Evolutionary conservation across 2,888 invertebrate species (phyloP).

Genomic region (Luffia ferchaultella): DNA sequence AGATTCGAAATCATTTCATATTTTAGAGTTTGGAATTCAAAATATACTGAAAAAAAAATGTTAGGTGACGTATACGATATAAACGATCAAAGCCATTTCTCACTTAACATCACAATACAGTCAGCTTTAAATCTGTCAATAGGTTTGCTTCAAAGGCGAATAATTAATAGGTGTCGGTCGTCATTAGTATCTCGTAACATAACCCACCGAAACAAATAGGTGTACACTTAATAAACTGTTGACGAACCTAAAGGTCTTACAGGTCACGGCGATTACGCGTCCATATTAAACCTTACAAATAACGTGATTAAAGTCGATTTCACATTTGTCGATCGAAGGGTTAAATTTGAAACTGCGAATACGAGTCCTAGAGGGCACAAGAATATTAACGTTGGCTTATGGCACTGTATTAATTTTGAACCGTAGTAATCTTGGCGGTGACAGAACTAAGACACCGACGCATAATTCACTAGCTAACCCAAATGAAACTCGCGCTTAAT

Average conservation of each 20-base stretch:
- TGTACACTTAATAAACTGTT: slow-evolving; percentile 59
- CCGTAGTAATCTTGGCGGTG: slow-evolving; percentile 64
- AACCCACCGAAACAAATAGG: slow-evolving; percentile 60
- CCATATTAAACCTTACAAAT: not conserved
- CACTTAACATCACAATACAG: not conserved
- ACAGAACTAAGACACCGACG: slow-evolving; percentile 65
- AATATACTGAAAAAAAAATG: too few species aligned
- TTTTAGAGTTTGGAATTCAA: too few species aligned
- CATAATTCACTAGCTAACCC: slow-evolving; percentile 63
- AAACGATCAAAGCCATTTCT: too few species aligned
- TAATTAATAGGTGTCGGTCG: slow-evolving; percentile 53
- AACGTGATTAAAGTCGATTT: not conserved
- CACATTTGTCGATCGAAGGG: not conserved
- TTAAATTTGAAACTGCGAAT: slow-evolving; percentile 58
- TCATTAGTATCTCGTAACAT: slow-evolving; percentile 59
- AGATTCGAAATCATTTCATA: too few species aligned
- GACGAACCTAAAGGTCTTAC: slow-evolving; percentile 23
- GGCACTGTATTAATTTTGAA: slow-evolving; percentile 66
- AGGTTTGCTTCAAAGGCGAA: slow-evolving; percentile 7
- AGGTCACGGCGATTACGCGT: not conserved
- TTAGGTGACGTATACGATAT: too few species aligned
- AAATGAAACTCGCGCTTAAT: slow-evolving; percentile 64
- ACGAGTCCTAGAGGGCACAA: slow-evolving; percentile 39
- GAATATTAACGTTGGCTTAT: slow-evolving; percentile 61
- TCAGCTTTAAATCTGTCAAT: not conserved